phyloP scores from a whole-genome alignment of 2,888 invertebrate species.

The Microplitis manilae region DNA sequence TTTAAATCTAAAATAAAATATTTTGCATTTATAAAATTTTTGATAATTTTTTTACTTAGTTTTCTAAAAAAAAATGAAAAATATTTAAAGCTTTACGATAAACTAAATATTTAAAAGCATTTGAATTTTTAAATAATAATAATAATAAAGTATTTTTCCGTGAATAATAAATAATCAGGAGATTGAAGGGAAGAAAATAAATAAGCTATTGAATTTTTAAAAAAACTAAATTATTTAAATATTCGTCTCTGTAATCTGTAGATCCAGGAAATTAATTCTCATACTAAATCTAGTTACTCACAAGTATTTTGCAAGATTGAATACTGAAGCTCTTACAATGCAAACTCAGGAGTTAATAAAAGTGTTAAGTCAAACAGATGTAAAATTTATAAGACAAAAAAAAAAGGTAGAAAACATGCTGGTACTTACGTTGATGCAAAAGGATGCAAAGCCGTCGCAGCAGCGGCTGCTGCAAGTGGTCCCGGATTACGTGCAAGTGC shows the following conservation, averaged over 20 bases:
- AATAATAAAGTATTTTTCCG: too few relatives aligned
- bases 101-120: too few relatives aligned
- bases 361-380: neutral
- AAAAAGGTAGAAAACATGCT: constrained; percentile 13
- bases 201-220: neutral
- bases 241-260: neutral
- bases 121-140: too few relatives aligned
- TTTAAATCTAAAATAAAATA: too few relatives aligned
- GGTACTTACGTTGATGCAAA: constrained; percentile 89
- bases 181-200: too few relatives aligned
- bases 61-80: too few relatives aligned
- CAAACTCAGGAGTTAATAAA: neutral
- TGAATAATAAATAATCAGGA: too few relatives aligned
- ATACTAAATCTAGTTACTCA: neutral
- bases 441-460: constrained; percentile 86
- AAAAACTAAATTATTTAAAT: neutral
- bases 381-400: constrained; percentile 1
- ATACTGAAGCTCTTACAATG: neutral
- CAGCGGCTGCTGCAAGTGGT: constrained; percentile 79
- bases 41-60: too few relatives aligned
- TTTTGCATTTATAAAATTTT: too few relatives aligned
- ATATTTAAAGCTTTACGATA: too few relatives aligned
- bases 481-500: constrained; percentile 80
- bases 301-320: neutral
- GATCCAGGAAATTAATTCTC: neutral